A percentile compares a stretch with the other conserved stretches of the same genome.
phyloP scores from a whole-genome alignment of 2,797 vertebrate species.

The Chloroceryle amazona region DNA sequence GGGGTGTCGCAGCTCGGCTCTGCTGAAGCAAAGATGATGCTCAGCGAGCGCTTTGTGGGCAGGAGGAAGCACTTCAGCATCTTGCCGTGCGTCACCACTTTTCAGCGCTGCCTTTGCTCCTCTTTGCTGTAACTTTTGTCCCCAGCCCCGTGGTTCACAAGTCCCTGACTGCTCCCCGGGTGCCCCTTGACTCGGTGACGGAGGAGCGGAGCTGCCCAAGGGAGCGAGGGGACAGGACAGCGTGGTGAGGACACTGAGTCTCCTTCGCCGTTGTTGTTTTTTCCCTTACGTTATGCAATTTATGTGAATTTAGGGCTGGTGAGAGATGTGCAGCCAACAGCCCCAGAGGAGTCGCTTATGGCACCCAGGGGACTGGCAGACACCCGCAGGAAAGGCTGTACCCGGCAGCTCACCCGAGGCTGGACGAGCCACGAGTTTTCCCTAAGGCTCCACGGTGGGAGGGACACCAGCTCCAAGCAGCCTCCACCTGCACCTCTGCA shows the following conservation, averaged over 20 bases:
- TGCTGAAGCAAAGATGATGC: neutral
- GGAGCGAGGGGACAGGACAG: slow-evolving; percentile 16
- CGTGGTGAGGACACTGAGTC: neutral
- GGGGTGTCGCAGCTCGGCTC: neutral
- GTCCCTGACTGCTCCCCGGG: neutral
- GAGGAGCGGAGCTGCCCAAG: slow-evolving; percentile 6
- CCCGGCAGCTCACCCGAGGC: neutral
- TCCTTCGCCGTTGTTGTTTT: neutral
- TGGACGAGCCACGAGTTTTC: fast-evolving
- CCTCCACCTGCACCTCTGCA: fast-evolving
- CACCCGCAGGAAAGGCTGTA: neutral
- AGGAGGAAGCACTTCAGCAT: fast-evolving
- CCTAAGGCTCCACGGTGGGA: fast-evolving
- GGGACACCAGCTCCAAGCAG: fast-evolving
- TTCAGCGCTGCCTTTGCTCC: fast-evolving
- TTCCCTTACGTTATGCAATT: neutral
- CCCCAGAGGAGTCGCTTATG: neutral
- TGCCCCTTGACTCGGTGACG: neutral
- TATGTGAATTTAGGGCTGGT: neutral
- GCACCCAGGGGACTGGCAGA: neutral
- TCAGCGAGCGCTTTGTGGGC: neutral
- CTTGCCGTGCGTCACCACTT: fast-evolving
- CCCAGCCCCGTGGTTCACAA: neutral
- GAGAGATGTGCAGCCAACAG: neutral
- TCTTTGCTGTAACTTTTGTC: neutral